These are phyloP conservation scores for Ephydatia muelleri DNA, from an alignment of 37 sponge, comb jelly and placozoan species.

Conservation along the genomic window DNA sequence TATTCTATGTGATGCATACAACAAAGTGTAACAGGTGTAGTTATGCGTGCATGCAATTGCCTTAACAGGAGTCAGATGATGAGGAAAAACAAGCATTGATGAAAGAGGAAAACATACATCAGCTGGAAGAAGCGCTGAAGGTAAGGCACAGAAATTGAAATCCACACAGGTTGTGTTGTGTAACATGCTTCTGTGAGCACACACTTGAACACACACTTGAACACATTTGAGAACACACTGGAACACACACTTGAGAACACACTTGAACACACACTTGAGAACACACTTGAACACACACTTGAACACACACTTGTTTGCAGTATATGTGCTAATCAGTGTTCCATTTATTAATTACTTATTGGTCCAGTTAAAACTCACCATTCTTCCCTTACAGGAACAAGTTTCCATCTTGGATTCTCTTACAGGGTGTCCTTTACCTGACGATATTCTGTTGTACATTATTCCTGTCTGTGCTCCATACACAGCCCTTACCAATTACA, in stretches of 20 bases:
- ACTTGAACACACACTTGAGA: too few relatives aligned
- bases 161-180: too few relatives aligned
- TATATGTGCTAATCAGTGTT: too few relatives aligned
- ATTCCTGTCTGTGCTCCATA: constrained; percentile 97
- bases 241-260: too few relatives aligned
- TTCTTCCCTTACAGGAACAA: constrained; percentile 46
- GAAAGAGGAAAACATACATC: constrained; percentile 64
- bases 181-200: too few relatives aligned
- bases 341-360: too few relatives aligned
- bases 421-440: constrained; percentile 80
- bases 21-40: too few relatives aligned
- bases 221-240: too few relatives aligned
- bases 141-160: constrained; percentile 28
- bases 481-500: constrained; percentile 79
- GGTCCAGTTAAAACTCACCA: not conserved
- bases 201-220: too few relatives aligned
- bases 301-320: too few relatives aligned
- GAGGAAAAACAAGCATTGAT: constrained; percentile 66
- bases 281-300: too few relatives aligned
- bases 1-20: too few relatives aligned
- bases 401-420: constrained; percentile 62
- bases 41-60: not conserved
- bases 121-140: constrained; percentile 59
- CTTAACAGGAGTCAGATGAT: constrained; percentile 49
- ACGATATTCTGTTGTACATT: constrained; percentile 89